phyloP scores from a whole-genome alignment of 2,113 vertebrate genomes.

The Oncorhynchus masou region DNA sequence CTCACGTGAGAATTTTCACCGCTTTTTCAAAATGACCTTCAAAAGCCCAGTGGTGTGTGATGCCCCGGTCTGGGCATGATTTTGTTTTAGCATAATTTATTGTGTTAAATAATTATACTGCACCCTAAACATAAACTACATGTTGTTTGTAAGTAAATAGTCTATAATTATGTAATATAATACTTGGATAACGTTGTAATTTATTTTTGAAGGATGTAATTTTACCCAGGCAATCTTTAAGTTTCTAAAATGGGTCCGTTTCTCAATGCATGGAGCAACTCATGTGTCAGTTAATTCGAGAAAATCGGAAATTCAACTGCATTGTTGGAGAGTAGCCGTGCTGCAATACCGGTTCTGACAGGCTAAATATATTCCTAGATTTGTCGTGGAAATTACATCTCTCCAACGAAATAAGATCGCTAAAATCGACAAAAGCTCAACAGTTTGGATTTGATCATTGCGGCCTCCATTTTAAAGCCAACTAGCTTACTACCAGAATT shows the following conservation, averaged over 20 bases:
- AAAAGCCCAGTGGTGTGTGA: conserved; percentile 38
- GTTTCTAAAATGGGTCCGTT: conserved; percentile 41
- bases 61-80: conserved; percentile 13
- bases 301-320: conserved; percentile 29
- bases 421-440: neutral
- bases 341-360: neutral
- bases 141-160: neutral
- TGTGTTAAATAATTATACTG: neutral
- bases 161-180: rapidly evolving
- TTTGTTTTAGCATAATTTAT: neutral
- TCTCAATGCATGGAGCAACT: conserved; percentile 42
- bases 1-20: conserved; percentile 34
- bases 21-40: conserved; percentile 70
- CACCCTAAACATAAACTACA: neutral
- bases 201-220: neutral
- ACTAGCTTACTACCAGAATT: conserved; percentile 11
- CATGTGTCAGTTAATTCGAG: conserved; percentile 74
- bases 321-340: neutral
- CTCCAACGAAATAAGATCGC: neutral
- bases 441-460: neutral
- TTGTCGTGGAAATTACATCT: neutral
- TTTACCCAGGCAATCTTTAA: conserved; percentile 27
- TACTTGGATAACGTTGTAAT: neutral
- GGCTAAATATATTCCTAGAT: neutral
- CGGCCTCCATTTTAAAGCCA: neutral